phyloP scores from a whole-genome alignment of 2,888 invertebrate genomes.

The Mesodorylaimus sp. region DNA sequence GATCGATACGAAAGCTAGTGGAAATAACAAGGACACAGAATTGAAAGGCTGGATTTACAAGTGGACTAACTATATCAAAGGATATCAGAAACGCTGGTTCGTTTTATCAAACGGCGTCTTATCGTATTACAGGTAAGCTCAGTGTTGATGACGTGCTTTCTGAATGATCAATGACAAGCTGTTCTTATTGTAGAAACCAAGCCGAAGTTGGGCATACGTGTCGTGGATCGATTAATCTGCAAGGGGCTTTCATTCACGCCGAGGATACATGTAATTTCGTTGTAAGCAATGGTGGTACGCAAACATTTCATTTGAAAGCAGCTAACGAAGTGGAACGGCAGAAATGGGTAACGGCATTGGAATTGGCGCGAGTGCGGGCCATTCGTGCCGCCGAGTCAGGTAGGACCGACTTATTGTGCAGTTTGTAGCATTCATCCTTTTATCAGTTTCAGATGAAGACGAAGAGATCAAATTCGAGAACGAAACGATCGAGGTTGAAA shows the following conservation, averaged over 20 bases:
- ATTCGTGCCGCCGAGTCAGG: constrained; percentile 41
- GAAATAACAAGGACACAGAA: no score
- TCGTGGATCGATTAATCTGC: constrained; percentile 85
- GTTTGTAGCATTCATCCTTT: not conserved
- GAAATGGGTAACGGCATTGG: constrained; percentile 88
- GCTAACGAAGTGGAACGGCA: constrained; percentile 87
- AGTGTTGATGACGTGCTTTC: not conserved
- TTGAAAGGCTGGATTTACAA: constrained; percentile 87
- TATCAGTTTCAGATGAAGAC: constrained; percentile 18
- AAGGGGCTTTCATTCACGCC: constrained; percentile 86
- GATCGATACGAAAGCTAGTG: no score
- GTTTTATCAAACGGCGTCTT: constrained; percentile 87
- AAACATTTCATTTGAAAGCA: constrained; percentile 79
- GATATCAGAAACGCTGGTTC: constrained; percentile 97
- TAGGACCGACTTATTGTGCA: constrained; percentile 13
- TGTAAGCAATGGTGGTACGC: constrained; percentile 55
- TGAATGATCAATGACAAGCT: not conserved
- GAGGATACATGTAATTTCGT: constrained; percentile 44
- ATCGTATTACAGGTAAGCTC: constrained; percentile 68
- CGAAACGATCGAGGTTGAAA: constrained; percentile 24
- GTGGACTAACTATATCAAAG: constrained; percentile 96
- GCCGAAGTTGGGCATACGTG: constrained; percentile 95
- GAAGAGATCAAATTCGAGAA: constrained; percentile 19
- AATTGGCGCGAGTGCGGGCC: constrained; percentile 67
- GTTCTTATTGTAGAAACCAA: constrained; percentile 53